Percentiles rank a stretch among this genome's conserved stretches.
These are phyloP conservation scores for Conger conger DNA, from an alignment of 2,113 vertebrate species.

Conservation along the genomic window DNA sequence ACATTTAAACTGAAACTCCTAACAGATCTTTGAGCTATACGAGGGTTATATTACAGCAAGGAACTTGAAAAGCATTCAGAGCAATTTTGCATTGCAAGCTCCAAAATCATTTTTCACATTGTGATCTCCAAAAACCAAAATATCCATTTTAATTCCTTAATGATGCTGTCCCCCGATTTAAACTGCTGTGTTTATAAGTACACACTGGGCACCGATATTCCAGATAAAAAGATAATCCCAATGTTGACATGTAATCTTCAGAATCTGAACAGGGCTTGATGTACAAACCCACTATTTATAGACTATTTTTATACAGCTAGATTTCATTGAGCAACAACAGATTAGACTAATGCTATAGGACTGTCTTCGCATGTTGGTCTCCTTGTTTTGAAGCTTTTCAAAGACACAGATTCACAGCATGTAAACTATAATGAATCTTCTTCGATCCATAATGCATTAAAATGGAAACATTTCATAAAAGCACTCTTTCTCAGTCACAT, in stretches of 20 bases:
- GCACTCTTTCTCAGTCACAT: constrained; percentile 4
- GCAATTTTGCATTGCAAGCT: not conserved
- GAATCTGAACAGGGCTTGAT: not conserved
- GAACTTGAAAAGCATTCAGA: not conserved
- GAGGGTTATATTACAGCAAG: too few species aligned
- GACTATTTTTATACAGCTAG: constrained; percentile 4
- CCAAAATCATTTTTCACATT: not conserved
- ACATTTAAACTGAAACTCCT: not conserved
- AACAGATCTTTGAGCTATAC: too few species aligned
- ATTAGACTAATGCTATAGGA: constrained; percentile 8
- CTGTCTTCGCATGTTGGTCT: not conserved
- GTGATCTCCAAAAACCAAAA: not conserved
- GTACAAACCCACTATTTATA: not conserved
- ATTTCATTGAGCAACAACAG: not conserved
- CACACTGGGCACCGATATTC: not conserved
- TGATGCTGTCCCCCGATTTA: not conserved
- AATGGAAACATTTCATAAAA: constrained; percentile 26
- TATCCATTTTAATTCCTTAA: not conserved
- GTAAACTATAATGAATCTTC: not conserved
- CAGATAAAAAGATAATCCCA: not conserved
- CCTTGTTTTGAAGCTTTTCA: constrained; percentile 1
- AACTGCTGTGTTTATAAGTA: not conserved
- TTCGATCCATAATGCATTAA: constrained; percentile 10
- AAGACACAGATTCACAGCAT: not conserved
- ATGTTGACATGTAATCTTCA: constrained; percentile 1